Evolutionary conservation across 2,888 invertebrate species (phyloP).

Genomic region (Ochropleura plecta): DNA sequence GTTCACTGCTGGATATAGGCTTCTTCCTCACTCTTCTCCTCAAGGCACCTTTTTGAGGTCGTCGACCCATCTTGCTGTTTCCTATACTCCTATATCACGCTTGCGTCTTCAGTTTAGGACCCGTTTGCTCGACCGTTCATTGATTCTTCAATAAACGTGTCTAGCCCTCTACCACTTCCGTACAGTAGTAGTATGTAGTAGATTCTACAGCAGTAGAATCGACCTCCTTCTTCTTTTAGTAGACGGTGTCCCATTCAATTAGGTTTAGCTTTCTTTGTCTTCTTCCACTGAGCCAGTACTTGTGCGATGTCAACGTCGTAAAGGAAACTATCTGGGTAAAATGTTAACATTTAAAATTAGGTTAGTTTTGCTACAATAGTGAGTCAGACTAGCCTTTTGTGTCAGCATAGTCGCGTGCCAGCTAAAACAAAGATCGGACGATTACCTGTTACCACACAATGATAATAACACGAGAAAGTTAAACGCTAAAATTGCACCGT

Average conservation of each 20-base stretch:
- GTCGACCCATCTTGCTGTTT: not conserved
- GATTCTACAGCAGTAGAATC: too few species aligned
- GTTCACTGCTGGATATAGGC: not conserved
- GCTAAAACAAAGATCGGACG: constrained; percentile 58
- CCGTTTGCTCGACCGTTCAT: not conserved
- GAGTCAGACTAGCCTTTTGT: constrained; percentile 9
- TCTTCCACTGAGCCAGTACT: not conserved
- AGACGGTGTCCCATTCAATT: not conserved
- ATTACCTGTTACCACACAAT: constrained; percentile 65
- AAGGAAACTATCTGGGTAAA: not conserved
- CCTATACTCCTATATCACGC: not conserved
- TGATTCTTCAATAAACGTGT: not conserved
- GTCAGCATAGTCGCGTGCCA: constrained; percentile 57
- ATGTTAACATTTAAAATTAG: constrained; percentile 14
- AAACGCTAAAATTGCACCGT: constrained; percentile 74
- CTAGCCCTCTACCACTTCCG: not conserved
- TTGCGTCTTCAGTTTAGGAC: not conserved
- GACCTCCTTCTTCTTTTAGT: not conserved
- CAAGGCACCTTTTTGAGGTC: not conserved
- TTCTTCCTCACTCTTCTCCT: not conserved
- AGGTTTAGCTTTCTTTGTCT: not conserved
- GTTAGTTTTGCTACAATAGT: constrained; percentile 14
- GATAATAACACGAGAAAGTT: constrained; percentile 77
- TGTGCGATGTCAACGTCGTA: not conserved
- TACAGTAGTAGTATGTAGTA: too few species aligned